These are phyloP conservation scores for Xestia ashworthii DNA, from an alignment of 2,888 invertebrate genomes.

Conservation along the genomic window DNA sequence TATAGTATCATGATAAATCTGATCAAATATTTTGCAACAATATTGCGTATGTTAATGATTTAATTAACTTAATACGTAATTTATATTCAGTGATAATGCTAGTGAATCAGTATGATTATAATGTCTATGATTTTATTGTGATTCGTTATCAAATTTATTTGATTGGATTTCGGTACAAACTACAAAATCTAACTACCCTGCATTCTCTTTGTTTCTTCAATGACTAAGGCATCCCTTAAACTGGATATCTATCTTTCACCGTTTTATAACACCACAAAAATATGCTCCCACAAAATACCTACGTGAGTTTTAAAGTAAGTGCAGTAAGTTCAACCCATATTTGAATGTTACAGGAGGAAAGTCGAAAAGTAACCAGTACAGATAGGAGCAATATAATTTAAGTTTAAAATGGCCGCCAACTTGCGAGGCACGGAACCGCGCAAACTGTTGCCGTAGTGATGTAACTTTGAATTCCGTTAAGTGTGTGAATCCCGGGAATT, in stretches of 20 bases:
- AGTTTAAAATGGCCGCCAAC: constrained; percentile 68
- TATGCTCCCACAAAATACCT: neutral
- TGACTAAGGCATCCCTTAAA: neutral
- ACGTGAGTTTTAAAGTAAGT: constrained; percentile 16
- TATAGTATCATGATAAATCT: constrained; percentile 3
- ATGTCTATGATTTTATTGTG: constrained; percentile 13
- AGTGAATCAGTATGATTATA: neutral
- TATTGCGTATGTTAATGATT: constrained; percentile 22
- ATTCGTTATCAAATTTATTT: constrained; percentile 6
- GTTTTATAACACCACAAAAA: neutral
- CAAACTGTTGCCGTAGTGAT: constrained; percentile 58
- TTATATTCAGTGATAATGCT: constrained; percentile 42
- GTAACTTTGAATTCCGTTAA: constrained; percentile 12
- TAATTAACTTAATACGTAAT: constrained; percentile 31
- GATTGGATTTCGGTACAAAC: neutral
- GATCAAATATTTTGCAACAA: constrained; percentile 9
- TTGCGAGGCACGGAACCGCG: constrained; percentile 48
- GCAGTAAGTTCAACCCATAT: constrained; percentile 22
- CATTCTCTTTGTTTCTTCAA: neutral
- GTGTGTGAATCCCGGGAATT: constrained; percentile 4
- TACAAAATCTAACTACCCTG: neutral
- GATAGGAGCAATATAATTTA: constrained; percentile 66
- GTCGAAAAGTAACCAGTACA: constrained; percentile 50
- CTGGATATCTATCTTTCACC: neutral
- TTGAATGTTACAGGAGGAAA: constrained; percentile 25